Evolutionary conservation across 2,797 vertebrate species (phyloP).

Genomic region (Peromyscus nudipes): DNA sequence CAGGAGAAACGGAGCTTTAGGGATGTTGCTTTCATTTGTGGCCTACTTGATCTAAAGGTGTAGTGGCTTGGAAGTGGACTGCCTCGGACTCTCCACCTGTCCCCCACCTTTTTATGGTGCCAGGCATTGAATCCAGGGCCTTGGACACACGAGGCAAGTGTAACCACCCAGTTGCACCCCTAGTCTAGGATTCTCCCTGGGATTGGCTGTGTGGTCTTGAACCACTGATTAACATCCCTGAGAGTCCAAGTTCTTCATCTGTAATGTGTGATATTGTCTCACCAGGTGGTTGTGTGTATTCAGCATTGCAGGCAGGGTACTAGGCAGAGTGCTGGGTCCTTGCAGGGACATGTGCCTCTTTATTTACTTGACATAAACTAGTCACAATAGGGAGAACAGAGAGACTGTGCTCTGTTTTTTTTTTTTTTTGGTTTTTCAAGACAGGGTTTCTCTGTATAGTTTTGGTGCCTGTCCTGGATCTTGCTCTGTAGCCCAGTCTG

Average conservation of each 20-base stretch:
- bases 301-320: neutral
- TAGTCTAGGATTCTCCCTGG: neutral
- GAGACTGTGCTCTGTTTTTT: neutral
- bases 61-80: neutral
- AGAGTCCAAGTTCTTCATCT: neutral
- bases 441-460: too few species aligned
- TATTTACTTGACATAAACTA: neutral
- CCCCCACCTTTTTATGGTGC: neutral
- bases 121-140: neutral
- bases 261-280: neutral
- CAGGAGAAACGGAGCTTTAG: neutral
- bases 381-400: neutral
- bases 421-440: too few species aligned
- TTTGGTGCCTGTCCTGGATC: too few species aligned
- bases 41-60: neutral
- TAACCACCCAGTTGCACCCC: neutral
- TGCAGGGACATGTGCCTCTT: neutral
- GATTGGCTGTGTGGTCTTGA: slow-evolving; percentile 10
- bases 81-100: neutral
- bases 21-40: neutral
- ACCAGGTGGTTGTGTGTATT: neutral
- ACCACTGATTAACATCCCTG: neutral
- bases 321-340: neutral
- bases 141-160: neutral
- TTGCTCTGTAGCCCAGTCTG: too few species aligned